Evolutionary conservation across 23 tunicate species (phyloP).

Genomic region (Styela plicata): DNA sequence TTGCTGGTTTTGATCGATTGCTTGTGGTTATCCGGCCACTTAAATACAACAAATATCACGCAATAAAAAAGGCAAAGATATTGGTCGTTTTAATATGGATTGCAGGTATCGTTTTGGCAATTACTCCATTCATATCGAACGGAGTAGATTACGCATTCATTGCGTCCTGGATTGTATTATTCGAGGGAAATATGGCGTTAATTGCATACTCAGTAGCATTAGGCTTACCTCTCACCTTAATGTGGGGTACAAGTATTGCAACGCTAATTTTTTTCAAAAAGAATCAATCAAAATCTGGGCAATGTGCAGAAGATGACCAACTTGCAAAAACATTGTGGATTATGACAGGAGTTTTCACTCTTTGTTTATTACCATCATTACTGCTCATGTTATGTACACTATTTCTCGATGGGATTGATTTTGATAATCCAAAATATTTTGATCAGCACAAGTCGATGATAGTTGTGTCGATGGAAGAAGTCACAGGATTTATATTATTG

Average conservation of each 20-base stretch:
- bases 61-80: background rate
- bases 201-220: background rate
- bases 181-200: background rate
- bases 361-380: background rate
- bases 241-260: background rate
- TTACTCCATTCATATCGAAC: background rate
- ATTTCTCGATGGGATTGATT: background rate
- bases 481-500: background rate
- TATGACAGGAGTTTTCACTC: background rate
- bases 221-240: background rate
- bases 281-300: background rate
- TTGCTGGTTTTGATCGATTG: background rate
- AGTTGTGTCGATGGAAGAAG: background rate
- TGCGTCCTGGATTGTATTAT: background rate
- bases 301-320: background rate
- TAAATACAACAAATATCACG: background rate
- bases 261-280: background rate
- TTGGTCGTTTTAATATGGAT: background rate
- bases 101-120: background rate
- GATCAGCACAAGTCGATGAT: background rate
- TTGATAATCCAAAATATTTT: background rate
- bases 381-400: background rate
- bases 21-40: background rate
- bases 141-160: background rate
- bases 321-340: background rate